Conservation (phyloP, 2,113 vertebrate species). For the Cervus canadensis region DNA sequence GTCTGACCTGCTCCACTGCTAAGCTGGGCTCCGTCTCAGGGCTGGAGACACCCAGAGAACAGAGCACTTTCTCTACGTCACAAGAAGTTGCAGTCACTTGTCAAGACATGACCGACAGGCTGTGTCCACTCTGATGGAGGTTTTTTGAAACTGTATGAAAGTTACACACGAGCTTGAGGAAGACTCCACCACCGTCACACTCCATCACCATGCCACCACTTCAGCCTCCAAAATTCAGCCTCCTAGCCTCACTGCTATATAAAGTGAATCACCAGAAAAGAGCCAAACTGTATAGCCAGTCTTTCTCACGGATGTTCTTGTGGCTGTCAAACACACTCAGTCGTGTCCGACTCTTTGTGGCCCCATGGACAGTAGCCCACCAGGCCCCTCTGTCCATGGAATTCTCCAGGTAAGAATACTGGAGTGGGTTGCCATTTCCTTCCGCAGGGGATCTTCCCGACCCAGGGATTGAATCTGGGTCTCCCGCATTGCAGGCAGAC, state of each 20-base stretch:
- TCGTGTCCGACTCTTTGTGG: background rate
- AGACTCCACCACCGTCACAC: background rate
- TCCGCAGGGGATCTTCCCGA: background rate
- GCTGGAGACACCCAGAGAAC: background rate
- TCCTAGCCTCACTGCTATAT: background rate
- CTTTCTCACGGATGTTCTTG: background rate
- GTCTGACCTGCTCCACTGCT: background rate
- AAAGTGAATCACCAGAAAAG: background rate
- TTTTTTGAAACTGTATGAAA: background rate
- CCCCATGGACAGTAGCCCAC: background rate
- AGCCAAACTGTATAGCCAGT: background rate
- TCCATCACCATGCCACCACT: background rate
- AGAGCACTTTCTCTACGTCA: background rate
- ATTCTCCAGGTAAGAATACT: background rate
- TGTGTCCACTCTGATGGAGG: background rate
- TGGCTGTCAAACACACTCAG: background rate
- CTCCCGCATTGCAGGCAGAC: rapidly evolving
- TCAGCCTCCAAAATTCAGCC: background rate
- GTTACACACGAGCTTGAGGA: background rate
- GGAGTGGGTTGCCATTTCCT: background rate
- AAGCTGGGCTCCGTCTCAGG: background rate
- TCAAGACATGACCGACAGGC: background rate
- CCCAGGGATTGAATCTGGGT: background rate
- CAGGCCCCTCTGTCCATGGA: background rate
- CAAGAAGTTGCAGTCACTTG: background rate